phyloP scores from a whole-genome alignment of 2,888 invertebrate genomes.

The Carcina quercana region DNA sequence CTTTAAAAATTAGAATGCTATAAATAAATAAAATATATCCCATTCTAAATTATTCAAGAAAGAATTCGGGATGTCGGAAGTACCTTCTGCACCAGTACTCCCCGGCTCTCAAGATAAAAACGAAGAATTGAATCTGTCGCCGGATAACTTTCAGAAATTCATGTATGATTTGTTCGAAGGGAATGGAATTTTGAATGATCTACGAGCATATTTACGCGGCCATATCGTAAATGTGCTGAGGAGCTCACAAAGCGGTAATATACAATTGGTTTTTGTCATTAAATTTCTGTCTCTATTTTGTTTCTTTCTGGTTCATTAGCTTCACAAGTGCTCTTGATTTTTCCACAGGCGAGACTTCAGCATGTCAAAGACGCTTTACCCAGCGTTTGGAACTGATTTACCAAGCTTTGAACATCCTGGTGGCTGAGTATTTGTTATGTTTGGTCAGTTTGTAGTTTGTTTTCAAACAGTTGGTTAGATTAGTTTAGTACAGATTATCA shows the following conservation, averaged over 20 bases:
- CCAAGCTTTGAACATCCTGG: slow-evolving; percentile 76
- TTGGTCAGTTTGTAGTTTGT: slow-evolving; percentile 34
- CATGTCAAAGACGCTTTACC: slow-evolving; percentile 49
- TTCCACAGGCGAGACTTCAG: slow-evolving; percentile 43
- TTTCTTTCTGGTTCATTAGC: neutral
- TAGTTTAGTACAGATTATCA: no score
- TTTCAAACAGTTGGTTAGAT: no score
- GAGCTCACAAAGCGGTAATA: slow-evolving; percentile 53
- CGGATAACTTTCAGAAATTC: slow-evolving; percentile 73
- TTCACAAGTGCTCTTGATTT: neutral
- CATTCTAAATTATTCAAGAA: slow-evolving; percentile 12
- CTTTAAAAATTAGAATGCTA: slow-evolving; percentile 24
- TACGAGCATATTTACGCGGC: slow-evolving; percentile 73
- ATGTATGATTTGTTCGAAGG: slow-evolving; percentile 75
- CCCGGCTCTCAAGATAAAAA: neutral
- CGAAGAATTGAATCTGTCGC: slow-evolving; percentile 32
- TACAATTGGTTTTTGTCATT: neutral
- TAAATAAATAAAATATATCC: slow-evolving; percentile 6
- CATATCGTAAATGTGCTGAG: slow-evolving; percentile 74
- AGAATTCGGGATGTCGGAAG: slow-evolving; percentile 34
- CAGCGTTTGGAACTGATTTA: slow-evolving; percentile 62
- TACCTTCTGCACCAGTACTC: no score
- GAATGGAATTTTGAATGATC: slow-evolving; percentile 73
- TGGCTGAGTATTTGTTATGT: slow-evolving; percentile 75
- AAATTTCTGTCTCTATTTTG: neutral